phyloP scores from a whole-genome alignment of 2,888 invertebrate species.

The Cephalotes varians region DNA sequence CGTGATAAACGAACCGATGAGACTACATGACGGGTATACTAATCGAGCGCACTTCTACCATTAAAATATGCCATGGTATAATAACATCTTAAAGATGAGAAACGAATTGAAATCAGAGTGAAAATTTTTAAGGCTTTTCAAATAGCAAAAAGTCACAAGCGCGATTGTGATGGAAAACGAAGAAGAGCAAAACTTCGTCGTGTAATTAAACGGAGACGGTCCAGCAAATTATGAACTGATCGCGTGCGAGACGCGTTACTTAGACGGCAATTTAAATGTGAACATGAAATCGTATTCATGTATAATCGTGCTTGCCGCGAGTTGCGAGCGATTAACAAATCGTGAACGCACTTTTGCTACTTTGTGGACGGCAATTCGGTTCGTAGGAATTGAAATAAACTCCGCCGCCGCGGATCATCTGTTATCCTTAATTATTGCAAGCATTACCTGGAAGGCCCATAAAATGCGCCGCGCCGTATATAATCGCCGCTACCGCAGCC shows the following conservation, averaged over 20 bases:
- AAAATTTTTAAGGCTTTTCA: background rate
- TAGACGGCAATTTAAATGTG: constrained; percentile 12
- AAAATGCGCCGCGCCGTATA: constrained; percentile 52
- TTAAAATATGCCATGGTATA: background rate
- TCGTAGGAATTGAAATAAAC: constrained; percentile 50
- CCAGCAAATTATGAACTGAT: constrained; percentile 2
- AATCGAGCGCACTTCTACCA: constrained; percentile 17
- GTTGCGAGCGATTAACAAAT: constrained; percentile 34
- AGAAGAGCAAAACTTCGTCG: background rate
- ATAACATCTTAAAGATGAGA: constrained; percentile 27
- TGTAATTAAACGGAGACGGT: background rate
- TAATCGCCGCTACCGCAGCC: constrained; percentile 59
- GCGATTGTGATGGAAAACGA: background rate
- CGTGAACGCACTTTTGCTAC: background rate
- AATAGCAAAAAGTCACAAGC: background rate
- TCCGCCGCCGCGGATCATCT: constrained; percentile 32
- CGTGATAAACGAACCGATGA: background rate
- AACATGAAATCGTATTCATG: constrained; percentile 1
- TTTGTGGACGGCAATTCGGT: constrained; percentile 33
- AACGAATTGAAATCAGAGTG: constrained; percentile 7
- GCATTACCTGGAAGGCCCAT: constrained; percentile 54
- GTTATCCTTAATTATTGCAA: constrained; percentile 57
- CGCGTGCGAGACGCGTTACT: background rate
- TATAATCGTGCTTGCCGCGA: background rate
- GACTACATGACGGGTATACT: constrained; percentile 1